These are phyloP conservation scores for Saccostrea glomerata DNA, from an alignment of 1,140 invertebrate genomes.

Conservation along the genomic window DNA sequence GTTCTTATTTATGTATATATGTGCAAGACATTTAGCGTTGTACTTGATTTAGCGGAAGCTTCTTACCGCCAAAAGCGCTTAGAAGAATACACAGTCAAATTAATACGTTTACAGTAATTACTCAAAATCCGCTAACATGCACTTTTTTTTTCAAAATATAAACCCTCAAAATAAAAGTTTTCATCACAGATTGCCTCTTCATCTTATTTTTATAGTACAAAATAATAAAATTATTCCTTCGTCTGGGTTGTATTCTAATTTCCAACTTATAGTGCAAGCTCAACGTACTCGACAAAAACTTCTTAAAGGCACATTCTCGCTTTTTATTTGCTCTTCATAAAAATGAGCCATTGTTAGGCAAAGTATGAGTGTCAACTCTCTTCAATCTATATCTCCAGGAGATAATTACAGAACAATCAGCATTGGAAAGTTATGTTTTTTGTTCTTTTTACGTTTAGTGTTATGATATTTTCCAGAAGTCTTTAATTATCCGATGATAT, in stretches of 20 bases:
- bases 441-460: background rate
- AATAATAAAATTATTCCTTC: background rate
- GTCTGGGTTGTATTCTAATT: background rate
- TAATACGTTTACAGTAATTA: no score
- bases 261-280: background rate
- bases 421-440: background rate
- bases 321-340: background rate
- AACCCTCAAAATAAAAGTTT: no score
- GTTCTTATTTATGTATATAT: no score
- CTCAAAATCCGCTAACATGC: no score
- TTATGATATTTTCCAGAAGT: background rate
- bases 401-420: background rate
- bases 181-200: background rate
- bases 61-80: no score
- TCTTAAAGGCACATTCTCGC: background rate
- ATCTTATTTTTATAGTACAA: background rate
- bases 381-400: background rate
- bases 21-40: no score
- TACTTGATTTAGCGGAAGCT: no score
- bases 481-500: background rate
- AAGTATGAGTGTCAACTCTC: background rate
- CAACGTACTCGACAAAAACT: background rate
- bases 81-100: no score
- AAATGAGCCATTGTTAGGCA: background rate
- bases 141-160: no score